phyloP scores from a whole-genome alignment of 2,888 invertebrate genomes.

The Trichogramma evanescens region DNA sequence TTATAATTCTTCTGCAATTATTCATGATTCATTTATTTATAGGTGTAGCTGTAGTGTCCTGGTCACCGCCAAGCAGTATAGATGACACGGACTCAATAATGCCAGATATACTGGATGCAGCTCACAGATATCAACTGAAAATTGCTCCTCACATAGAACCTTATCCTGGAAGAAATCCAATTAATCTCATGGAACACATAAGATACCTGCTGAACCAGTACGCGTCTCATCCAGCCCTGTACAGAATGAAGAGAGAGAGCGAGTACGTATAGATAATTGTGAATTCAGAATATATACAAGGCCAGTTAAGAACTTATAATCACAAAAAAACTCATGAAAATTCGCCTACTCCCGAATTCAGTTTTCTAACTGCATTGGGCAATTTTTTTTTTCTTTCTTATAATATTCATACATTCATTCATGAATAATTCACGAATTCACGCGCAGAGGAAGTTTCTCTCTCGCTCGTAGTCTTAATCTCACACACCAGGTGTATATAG shows the following conservation, averaged over 20 bases:
- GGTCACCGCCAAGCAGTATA: conserved; percentile 49
- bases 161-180: conserved; percentile 51
- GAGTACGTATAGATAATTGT: conserved; percentile 27
- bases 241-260: conserved; percentile 47
- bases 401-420: no score
- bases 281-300: neutral
- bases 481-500: no score
- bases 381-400: no score
- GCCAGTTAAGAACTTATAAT: neutral
- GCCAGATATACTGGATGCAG: conserved; percentile 43
- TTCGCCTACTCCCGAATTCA: neutral
- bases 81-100: conserved; percentile 47
- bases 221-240: conserved; percentile 53
- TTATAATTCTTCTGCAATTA: neutral
- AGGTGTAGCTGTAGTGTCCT: conserved; percentile 52
- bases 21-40: neutral
- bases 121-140: conserved; percentile 49
- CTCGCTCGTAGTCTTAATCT: no score
- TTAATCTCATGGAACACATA: conserved; percentile 49
- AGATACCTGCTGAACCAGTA: conserved; percentile 48
- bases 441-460: no score
- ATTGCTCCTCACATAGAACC: conserved; percentile 58
- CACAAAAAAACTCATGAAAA: neutral
- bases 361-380: neutral
- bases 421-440: no score